Evolutionary conservation across 2,888 invertebrate genomes (phyloP), one percentile per base, ranked within the genome.

Genomic region (Eilema sororculum): DNA sequence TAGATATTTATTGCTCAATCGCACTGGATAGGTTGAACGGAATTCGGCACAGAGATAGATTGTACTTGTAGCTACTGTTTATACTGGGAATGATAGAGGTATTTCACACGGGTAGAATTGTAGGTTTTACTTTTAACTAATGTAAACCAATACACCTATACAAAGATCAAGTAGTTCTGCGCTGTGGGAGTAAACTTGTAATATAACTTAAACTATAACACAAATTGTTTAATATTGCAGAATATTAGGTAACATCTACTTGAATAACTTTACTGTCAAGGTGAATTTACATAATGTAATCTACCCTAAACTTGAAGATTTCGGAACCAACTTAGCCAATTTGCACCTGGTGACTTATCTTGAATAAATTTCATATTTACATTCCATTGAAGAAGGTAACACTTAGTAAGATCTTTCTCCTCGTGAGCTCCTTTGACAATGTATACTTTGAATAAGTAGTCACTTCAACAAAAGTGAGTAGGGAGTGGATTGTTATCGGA

Each of bases 191-290:
- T n/a, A 52, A 52, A 52, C 9, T 52, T 52, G 20, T n/a, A 0
- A 6, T 52, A n/a, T 9, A 52, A 52, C 52, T n/a, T 9, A 2
- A 52, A n/a, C n/a, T 52, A 46, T 20, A 52, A 52, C 9, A 52
- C 52, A 52, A 52, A 52, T 52, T 52, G 52, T 52, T 20, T n/a
- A 20, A 52, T 52, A n/a, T 52, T n/a, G 8, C n/a, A 52, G 52
- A 52, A n/a, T 52, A 52, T 52, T 52, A n/a, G n/a, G n/a, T n/a
- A 52, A 52, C n/a, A n/a, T n/a, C n/a, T 60, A 30, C 30, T n/a
- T 2, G 16, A 62, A 46, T 46, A 37, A 16, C 13, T 37, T 37
- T 62, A 13, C 37, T 37, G 3, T 37, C 33, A 33, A 37, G 5
- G 41, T 41, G 33, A 13, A 37, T 61, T 61, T 22, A 37, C 24